Percentiles rank a stretch among this genome's conserved stretches.
These are phyloP conservation scores for Thalassarche chlororhynchos DNA, from an alignment of 2,113 vertebrate genomes.

Conservation along the genomic window DNA sequence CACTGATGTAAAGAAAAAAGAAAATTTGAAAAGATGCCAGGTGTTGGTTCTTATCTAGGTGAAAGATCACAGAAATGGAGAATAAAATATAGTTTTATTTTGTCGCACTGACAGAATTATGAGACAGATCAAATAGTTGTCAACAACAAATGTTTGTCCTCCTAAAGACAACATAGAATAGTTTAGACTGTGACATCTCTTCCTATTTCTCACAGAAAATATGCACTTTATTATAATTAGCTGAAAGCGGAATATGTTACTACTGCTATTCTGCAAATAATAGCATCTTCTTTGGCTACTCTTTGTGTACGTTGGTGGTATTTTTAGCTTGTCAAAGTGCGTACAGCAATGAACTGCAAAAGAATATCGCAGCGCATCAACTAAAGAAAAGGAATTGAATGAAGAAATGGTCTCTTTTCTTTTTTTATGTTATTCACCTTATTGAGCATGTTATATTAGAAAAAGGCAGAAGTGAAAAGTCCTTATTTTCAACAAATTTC, in stretches of 20 bases:
- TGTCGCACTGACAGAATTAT: slow-evolving; percentile 68
- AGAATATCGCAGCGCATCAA: background rate
- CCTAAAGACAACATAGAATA: slow-evolving; percentile 58
- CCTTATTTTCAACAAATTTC: background rate
- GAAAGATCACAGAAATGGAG: slow-evolving; percentile 80
- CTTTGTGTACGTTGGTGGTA: background rate
- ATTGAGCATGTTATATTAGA: background rate
- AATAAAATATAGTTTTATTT: slow-evolving; percentile 75
- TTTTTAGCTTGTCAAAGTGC: background rate
- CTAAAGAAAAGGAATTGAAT: background rate
- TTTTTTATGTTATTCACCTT: background rate
- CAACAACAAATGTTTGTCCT: slow-evolving; percentile 81
- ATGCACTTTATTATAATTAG: slow-evolving; percentile 61
- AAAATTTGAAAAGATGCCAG: slow-evolving; percentile 82
- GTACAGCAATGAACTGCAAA: background rate
- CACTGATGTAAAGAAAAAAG: slow-evolving; percentile 81
- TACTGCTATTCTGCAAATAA: slow-evolving; percentile 12
- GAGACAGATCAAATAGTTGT: slow-evolving; percentile 76
- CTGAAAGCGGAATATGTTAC: background rate
- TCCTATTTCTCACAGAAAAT: slow-evolving; percentile 18
- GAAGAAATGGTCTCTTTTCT: background rate
- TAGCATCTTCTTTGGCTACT: background rate
- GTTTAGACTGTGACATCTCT: slow-evolving; percentile 55
- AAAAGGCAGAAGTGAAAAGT: background rate
- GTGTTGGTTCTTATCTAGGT: slow-evolving; percentile 81